Percentiles rank a stretch among this genome's conserved stretches.
Evolutionary conservation across 1,140 invertebrate species (phyloP).

Genomic region (Hycleus phaleratus): DNA sequence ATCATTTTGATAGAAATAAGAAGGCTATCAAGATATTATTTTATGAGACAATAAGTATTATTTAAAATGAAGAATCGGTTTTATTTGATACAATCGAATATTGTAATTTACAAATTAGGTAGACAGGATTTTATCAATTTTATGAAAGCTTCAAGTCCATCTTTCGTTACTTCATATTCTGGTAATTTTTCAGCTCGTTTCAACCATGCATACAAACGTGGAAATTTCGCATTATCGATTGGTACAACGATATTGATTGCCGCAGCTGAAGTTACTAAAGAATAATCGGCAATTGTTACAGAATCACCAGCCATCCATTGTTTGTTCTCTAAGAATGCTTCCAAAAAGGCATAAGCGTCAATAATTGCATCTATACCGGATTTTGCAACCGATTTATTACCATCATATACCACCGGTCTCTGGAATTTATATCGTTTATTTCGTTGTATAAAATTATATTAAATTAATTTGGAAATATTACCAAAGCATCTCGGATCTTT

Average conservation of each 20-base stretch:
- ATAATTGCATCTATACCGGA: slow-evolving; percentile 5
- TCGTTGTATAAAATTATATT: background rate
- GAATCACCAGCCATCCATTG: slow-evolving; percentile 22
- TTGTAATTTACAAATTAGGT: background rate
- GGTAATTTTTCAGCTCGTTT: slow-evolving; percentile 2
- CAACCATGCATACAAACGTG: slow-evolving; percentile 21
- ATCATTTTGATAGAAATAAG: no score
- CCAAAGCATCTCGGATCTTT: slow-evolving; percentile 1
- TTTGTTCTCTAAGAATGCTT: slow-evolving; percentile 17
- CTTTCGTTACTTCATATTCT: slow-evolving; percentile 11
- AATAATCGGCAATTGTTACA: slow-evolving; percentile 27
- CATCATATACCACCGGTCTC: slow-evolving; percentile 16
- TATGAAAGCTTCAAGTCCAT: slow-evolving; percentile 20
- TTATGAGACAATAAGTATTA: background rate
- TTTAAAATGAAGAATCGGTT: background rate
- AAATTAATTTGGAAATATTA: slow-evolving; percentile 3
- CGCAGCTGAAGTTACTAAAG: slow-evolving; percentile 13
- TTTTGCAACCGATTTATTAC: slow-evolving; percentile 4
- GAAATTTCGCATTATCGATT: slow-evolving; percentile 18
- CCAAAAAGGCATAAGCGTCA: slow-evolving; percentile 20
- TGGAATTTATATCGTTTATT: background rate
- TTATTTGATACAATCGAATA: background rate
- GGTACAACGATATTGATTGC: slow-evolving; percentile 5
- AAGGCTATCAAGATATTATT: background rate
- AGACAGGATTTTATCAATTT: background rate